Conservation (phyloP, 2,888 invertebrate species). For the Apodemia hepburni region DNA sequence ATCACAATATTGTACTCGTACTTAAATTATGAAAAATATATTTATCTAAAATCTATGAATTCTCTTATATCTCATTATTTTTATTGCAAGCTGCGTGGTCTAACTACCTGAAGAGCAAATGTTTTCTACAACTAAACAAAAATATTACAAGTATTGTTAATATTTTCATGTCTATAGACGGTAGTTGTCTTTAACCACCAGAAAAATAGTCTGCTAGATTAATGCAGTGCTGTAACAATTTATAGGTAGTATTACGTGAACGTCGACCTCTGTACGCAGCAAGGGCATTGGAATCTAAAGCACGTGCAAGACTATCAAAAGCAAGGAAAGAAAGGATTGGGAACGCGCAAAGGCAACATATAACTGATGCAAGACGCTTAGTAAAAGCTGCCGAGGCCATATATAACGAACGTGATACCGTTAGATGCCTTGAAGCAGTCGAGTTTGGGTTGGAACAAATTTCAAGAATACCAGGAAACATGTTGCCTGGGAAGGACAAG, state of each 20-base stretch:
- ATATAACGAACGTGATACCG: conserved; percentile 51
- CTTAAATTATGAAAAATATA: too few species aligned
- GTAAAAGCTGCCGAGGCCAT: conserved; percentile 44
- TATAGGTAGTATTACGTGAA: conserved; percentile 57
- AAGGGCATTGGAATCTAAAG: conserved; percentile 49
- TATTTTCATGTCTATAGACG: neutral
- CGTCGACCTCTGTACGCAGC: conserved; percentile 65
- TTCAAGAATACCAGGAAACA: conserved; percentile 47
- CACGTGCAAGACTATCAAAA: conserved; percentile 49
- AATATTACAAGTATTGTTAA: too few species aligned
- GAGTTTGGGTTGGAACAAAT: conserved; percentile 69
- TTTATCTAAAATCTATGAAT: too few species aligned
- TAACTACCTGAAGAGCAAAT: too few species aligned
- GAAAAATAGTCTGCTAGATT: too few species aligned
- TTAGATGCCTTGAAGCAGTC: conserved; percentile 58
- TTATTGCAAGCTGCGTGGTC: too few species aligned
- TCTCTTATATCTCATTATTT: too few species aligned
- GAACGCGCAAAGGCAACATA: conserved; percentile 53
- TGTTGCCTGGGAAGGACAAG: conserved; percentile 62
- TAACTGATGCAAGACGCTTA: conserved; percentile 55
- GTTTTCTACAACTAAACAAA: too few species aligned
- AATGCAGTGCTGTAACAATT: neutral
- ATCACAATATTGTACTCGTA: too few species aligned
- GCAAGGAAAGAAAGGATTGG: conserved; percentile 52
- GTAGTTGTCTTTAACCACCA: neutral